Conservation (phyloP, 2,113 vertebrate species). For the Carassius auratus region DNA sequence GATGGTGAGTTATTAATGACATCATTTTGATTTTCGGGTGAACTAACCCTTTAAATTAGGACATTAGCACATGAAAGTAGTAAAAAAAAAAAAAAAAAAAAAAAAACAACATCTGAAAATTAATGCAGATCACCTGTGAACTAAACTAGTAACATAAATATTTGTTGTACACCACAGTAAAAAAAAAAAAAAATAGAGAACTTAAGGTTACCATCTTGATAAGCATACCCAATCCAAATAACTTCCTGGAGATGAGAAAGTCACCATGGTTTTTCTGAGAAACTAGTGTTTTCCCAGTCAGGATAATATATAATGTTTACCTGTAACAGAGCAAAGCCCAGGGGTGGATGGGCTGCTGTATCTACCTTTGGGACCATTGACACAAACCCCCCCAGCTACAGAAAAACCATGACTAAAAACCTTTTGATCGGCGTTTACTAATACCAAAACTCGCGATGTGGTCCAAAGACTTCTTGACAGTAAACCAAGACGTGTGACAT, state of each 20-base stretch:
- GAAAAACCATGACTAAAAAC: not conserved
- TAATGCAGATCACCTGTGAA: not conserved
- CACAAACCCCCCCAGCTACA: not conserved
- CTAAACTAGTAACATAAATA: not conserved
- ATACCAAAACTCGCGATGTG: not conserved
- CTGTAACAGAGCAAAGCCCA: conserved; percentile 2
- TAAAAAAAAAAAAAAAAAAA: not conserved
- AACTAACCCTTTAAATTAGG: not conserved
- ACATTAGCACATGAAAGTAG: not conserved
- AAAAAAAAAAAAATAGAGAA: not conserved
- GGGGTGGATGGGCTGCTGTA: conserved; percentile 2
- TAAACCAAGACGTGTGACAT: not conserved
- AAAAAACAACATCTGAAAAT: not conserved
- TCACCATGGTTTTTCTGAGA: not conserved
- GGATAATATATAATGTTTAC: not conserved
- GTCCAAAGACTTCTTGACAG: not conserved
- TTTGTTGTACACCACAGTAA: not conserved
- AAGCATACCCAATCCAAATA: not conserved
- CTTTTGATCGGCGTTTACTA: not conserved
- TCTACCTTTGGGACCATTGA: not conserved
- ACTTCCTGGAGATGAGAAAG: conserved; percentile 9
- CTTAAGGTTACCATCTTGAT: not conserved
- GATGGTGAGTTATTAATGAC: no score
- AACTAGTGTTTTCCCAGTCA: not conserved
- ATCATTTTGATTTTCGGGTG: no score